phyloP scores from a whole-genome alignment of 1,140 invertebrate species.

The Maniola jurtina region DNA sequence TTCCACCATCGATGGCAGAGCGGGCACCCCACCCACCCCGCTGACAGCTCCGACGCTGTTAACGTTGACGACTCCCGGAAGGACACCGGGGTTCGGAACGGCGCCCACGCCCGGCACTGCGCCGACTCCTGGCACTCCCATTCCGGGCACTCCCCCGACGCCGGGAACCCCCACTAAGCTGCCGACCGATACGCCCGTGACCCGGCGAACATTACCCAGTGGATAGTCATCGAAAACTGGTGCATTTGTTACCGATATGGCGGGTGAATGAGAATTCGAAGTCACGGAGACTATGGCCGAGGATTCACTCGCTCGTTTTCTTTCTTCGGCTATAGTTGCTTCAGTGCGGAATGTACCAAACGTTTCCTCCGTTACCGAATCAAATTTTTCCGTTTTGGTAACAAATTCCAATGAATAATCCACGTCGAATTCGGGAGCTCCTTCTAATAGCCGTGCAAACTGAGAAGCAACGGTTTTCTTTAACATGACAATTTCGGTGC shows the following conservation, averaged over 20 bases:
- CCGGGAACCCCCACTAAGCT: constrained; percentile 56
- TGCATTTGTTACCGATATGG: constrained; percentile 69
- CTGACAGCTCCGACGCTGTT: constrained; percentile 60
- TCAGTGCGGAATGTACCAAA: constrained; percentile 87
- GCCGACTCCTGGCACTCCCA: constrained; percentile 55
- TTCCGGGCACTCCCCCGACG: constrained; percentile 52
- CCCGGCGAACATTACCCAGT: constrained; percentile 57
- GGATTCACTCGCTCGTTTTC: constrained; percentile 79
- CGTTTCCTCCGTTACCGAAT: constrained; percentile 83
- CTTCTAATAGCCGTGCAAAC: constrained; percentile 87
- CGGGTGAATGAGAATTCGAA: constrained; percentile 65
- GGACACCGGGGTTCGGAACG: constrained; percentile 48
- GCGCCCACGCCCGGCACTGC: constrained; percentile 49
- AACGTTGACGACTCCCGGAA: constrained; percentile 60
- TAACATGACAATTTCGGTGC: constrained; percentile 89
- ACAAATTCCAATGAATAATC: constrained; percentile 90
- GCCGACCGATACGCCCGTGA: constrained; percentile 56
- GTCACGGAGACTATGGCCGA: constrained; percentile 83
- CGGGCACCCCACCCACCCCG: constrained; percentile 61
- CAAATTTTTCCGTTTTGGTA: constrained; percentile 89
- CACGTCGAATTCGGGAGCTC: constrained; percentile 88
- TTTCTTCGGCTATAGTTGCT: constrained; percentile 76
- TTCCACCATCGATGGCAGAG: constrained; percentile 86
- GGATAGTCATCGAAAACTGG: constrained; percentile 71
- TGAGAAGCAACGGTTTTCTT: constrained; percentile 88